A percentile compares a stretch with the other conserved stretches of the same genome.
Conservation (phyloP, 1,140 invertebrate species). For the Tetranychus urticae region DNA sequence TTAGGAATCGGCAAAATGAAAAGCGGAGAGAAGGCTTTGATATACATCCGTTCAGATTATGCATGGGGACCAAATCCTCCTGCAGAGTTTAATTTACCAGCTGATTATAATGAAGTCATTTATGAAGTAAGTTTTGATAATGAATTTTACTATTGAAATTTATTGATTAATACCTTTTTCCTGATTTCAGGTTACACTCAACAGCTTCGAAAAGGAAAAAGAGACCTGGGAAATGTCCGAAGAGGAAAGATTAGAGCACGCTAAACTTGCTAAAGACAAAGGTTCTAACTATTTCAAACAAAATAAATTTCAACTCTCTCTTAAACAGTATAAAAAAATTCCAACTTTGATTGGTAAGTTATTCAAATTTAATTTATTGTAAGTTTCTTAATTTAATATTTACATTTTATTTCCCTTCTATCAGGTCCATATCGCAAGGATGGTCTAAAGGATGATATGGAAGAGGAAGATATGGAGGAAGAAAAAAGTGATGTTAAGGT, state of each 20-base stretch:
- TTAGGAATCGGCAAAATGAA: conserved; percentile 57
- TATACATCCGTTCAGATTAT: conserved; percentile 51
- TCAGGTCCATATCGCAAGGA: no score
- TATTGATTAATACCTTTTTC: no score
- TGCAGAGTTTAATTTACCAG: conserved; percentile 44
- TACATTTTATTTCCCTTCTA: no score
- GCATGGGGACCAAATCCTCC: conserved; percentile 53
- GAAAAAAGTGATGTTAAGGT: background rate
- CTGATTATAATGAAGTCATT: conserved; percentile 32
- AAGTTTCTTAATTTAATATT: background rate
- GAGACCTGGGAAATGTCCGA: conserved; percentile 57
- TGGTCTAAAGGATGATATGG: background rate
- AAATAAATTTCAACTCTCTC: conserved; percentile 35
- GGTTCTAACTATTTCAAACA: conserved; percentile 64
- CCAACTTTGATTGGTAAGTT: conserved; percentile 20
- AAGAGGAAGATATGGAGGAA: background rate
- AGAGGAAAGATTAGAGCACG: conserved; percentile 50
- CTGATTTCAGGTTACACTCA: conserved; percentile 19
- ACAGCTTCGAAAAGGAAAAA: conserved; percentile 27
- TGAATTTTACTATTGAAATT: conserved; percentile 26
- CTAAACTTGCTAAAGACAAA: conserved; percentile 60
- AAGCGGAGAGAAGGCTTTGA: conserved; percentile 45
- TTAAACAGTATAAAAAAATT: conserved; percentile 64
- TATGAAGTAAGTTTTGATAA: conserved; percentile 40
- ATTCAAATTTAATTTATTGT: background rate